Conservation (phyloP, 2,888 invertebrate species). For the Rhamnusium bicolor region DNA sequence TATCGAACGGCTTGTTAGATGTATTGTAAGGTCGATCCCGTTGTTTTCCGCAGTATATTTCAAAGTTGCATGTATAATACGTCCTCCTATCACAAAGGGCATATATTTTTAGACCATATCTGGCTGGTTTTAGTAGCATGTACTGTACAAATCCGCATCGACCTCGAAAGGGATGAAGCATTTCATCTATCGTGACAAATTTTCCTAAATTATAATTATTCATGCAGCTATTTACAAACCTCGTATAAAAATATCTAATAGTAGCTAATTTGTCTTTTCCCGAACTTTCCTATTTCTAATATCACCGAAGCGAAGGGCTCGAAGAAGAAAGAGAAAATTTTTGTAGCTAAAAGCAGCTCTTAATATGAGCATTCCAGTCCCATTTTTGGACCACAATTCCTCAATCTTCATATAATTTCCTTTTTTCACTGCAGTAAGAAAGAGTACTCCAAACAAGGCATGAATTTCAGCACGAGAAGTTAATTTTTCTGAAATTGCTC, state of each 20-base stretch:
- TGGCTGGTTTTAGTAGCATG: conserved; percentile 50
- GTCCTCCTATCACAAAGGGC: conserved; percentile 47
- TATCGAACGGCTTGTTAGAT: no score
- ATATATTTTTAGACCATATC: conserved; percentile 38
- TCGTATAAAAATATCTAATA: neutral
- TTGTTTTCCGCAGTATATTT: conserved; percentile 54
- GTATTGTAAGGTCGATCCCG: conserved; percentile 49
- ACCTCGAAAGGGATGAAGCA: conserved; percentile 8
- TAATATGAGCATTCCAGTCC: no score
- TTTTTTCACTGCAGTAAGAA: neutral
- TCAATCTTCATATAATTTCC: neutral
- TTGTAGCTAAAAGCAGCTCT: no score
- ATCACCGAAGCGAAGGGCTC: conserved; percentile 13
- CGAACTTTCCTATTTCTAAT: conserved; percentile 11
- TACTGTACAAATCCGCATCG: conserved; percentile 47
- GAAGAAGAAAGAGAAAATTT: conserved; percentile 24
- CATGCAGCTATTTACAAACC: neutral
- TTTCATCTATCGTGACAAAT: no score
- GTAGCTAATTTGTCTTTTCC: conserved; percentile 1
- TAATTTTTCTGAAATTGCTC: no score
- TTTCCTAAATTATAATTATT: neutral
- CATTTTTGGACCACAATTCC: neutral
- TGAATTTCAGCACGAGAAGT: conserved; percentile 16
- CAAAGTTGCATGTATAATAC: conserved; percentile 50
- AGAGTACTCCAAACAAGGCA: conserved; percentile 18